phyloP scores from a whole-genome alignment of 2,113 vertebrate species.

The Mixornis gularis region DNA sequence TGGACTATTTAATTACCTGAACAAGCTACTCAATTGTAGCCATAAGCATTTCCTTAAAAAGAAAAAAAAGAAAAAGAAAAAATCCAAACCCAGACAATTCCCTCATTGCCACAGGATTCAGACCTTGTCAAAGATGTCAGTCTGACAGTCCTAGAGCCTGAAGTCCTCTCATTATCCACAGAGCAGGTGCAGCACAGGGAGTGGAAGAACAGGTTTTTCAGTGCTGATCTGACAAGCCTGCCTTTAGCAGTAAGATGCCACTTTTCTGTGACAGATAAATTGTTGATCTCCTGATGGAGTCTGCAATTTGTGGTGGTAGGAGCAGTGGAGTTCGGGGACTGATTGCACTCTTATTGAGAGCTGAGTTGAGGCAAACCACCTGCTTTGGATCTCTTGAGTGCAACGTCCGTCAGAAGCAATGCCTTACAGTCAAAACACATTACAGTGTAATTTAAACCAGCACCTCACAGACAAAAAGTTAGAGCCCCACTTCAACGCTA shows the following conservation, averaged over 20 bases:
- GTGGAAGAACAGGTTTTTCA: background rate
- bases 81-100: background rate
- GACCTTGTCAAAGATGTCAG: background rate
- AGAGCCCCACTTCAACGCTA: background rate
- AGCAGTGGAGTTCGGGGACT: background rate
- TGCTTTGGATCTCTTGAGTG: background rate
- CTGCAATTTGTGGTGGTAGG: background rate
- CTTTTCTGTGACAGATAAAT: constrained; percentile 37
- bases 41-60: background rate
- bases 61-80: background rate
- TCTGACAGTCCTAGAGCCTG: background rate
- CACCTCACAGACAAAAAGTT: background rate
- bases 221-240: background rate
- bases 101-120: background rate
- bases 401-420: background rate
- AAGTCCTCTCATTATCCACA: constrained; percentile 11
- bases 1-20: background rate
- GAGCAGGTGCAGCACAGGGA: background rate
- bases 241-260: background rate
- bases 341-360: background rate
- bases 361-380: background rate
- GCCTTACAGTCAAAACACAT: background rate
- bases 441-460: background rate
- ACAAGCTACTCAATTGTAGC: background rate
- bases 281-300: constrained; percentile 8